Evolutionary conservation across 2,888 invertebrate species (phyloP), one percentile per base, ranked within the genome.

Genomic region (Temnothorax rugatulus): DNA sequence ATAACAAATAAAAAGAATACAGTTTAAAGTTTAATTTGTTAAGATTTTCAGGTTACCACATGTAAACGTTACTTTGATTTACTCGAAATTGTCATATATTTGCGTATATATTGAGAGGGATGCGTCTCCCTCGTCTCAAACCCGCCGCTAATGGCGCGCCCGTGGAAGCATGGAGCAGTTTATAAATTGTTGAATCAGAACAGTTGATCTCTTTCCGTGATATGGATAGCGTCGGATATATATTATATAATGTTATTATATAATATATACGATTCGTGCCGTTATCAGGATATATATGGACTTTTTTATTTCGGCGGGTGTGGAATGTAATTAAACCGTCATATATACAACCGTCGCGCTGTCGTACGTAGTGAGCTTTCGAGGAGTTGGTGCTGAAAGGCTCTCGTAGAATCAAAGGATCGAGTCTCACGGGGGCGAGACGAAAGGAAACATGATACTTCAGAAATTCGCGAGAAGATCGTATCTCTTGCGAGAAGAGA

Each of bases 371-470:
- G 87, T 74, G 69, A 83, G 83, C 61, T 83, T 74, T 75, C 52
- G n/a, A 71, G 82, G 77, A 87, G 83, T 85, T 69, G 82, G 69
- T 57, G 74, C 81, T 89, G 89, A 87, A 90, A 89, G 84, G 86
- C 82, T 84, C 81, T 77, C 83, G 64, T 77, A 87, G 89, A 90
- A 90, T 90, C 90, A 90, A 90, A 90, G 90, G 90, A 89, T 89
- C 90, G 87, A 84, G 87, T 89, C 90, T 83, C 87, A 86, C 84
- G 85, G 88, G 84, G 75, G 69, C 71, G 81, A 84, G 85, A 83
- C 87, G 86, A 90, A 89, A 90, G 89, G 90, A 88, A 90, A 90
- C 90, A 90, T 84, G 90, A 90, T 90, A 90, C 89, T 90, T 90
- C 85, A 90, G 90, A 90, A 90, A 90, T 90, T 90, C 89, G 84